Evolutionary conservation across 2,113 vertebrate genomes (phyloP).

Genomic region (Bucco capensis): DNA sequence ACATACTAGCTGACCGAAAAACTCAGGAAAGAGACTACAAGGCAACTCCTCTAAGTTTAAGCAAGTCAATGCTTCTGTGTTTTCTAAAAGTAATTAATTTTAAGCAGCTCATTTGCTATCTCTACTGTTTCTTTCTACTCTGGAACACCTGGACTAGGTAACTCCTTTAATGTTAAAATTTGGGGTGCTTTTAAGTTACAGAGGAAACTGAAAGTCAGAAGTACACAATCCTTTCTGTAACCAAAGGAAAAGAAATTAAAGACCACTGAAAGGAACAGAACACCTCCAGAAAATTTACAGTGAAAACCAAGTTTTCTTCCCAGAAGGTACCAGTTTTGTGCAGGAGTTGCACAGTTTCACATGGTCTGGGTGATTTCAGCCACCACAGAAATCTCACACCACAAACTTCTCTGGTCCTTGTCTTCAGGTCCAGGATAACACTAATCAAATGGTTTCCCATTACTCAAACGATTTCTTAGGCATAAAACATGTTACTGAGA

Average conservation of each 20-base stretch:
- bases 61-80: neutral
- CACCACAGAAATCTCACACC: neutral
- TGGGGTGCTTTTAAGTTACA: neutral
- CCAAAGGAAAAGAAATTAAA: neutral
- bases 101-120: neutral
- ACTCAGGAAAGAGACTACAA: neutral
- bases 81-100: neutral
- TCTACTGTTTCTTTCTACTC: neutral
- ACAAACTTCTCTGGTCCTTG: neutral
- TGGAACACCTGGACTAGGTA: neutral
- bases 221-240: neutral
- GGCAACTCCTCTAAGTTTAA: neutral
- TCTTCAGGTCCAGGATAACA: neutral
- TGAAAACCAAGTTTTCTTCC: neutral
- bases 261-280: neutral
- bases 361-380: neutral
- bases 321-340: accelerated
- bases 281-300: neutral
- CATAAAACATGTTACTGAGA: neutral
- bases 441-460: neutral
- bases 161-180: neutral
- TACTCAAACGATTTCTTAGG: neutral
- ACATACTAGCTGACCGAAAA: neutral
- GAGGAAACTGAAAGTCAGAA: neutral
- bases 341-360: neutral